phyloP scores from a whole-genome alignment of 1,140 invertebrate species.

The Lepidurus packardi region DNA sequence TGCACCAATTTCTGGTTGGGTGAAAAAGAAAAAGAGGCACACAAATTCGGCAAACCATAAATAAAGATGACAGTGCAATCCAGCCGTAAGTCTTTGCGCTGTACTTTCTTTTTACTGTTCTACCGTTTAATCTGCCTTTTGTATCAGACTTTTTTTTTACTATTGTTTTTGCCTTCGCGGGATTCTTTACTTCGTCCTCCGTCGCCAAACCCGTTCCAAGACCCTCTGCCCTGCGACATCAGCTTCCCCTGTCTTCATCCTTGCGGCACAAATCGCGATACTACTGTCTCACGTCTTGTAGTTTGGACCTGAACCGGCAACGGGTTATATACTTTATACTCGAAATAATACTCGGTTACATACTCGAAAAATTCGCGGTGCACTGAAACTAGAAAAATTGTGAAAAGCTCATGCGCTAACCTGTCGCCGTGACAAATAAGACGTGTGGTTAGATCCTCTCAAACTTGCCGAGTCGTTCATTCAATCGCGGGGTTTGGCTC shows the following conservation, averaged over 20 bases:
- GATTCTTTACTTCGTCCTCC: background rate
- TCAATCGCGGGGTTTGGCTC: background rate
- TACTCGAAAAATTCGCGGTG: too few species aligned
- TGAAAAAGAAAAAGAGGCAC: too few species aligned
- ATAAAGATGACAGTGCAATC: background rate
- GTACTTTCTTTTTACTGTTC: background rate
- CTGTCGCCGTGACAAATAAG: background rate
- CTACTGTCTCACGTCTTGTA: too few species aligned
- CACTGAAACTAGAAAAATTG: too few species aligned
- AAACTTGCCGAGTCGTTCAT: background rate
- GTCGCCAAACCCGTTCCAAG: constrained; percentile 9
- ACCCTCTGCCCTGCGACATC: background rate
- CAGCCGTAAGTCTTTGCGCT: background rate
- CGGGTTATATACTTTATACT: too few species aligned
- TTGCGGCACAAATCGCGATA: too few species aligned
- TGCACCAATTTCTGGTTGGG: background rate
- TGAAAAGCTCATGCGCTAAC: background rate
- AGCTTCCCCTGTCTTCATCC: background rate
- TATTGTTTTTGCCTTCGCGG: background rate
- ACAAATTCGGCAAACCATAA: background rate
- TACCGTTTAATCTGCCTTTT: background rate
- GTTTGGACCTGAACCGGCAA: too few species aligned
- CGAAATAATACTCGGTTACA: too few species aligned
- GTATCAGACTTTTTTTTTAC: background rate
- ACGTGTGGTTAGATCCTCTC: background rate